phyloP scores from a whole-genome alignment of 2,113 vertebrate species.

The Sphaerodactylus townsendi region DNA sequence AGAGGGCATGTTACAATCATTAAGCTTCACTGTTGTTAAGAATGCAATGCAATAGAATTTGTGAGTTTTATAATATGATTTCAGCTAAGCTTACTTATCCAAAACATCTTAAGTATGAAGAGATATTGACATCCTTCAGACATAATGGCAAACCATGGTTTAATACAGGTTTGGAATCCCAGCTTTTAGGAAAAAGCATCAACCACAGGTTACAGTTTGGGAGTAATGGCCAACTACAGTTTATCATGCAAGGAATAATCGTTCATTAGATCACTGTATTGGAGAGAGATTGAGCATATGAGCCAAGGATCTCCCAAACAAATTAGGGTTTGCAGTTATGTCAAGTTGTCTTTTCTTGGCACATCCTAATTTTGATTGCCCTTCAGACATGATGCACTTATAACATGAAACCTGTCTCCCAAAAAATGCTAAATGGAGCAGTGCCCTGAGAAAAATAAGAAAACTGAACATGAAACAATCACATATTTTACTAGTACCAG shows the following conservation, averaged over 20 bases:
- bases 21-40: slow-evolving; percentile 9
- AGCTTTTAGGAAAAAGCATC: no score
- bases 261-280: no score
- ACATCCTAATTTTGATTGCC: slow-evolving; percentile 25
- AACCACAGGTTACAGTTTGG: no score
- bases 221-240: no score
- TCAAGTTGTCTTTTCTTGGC: slow-evolving; percentile 7
- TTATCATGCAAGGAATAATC: no score
- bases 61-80: slow-evolving; percentile 4
- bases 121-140: slow-evolving; percentile 6
- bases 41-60: slow-evolving; percentile 39
- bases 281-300: no score
- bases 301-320: no score
- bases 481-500: slow-evolving; percentile 33
- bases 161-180: no score
- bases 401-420: slow-evolving; percentile 15
- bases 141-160: slow-evolving; percentile 8
- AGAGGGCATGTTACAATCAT: not conserved
- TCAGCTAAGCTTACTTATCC: slow-evolving; percentile 17
- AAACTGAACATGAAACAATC: slow-evolving; percentile 28
- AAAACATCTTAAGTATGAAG: slow-evolving; percentile 2
- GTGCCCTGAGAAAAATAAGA: slow-evolving; percentile 69
- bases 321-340: not conserved
- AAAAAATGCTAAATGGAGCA: slow-evolving; percentile 45
- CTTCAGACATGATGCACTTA: not conserved